A percentile compares a stretch with the other conserved stretches of the same genome.
Evolutionary conservation across 2,113 vertebrate genomes (phyloP).

Genomic region (Cairina moschata): DNA sequence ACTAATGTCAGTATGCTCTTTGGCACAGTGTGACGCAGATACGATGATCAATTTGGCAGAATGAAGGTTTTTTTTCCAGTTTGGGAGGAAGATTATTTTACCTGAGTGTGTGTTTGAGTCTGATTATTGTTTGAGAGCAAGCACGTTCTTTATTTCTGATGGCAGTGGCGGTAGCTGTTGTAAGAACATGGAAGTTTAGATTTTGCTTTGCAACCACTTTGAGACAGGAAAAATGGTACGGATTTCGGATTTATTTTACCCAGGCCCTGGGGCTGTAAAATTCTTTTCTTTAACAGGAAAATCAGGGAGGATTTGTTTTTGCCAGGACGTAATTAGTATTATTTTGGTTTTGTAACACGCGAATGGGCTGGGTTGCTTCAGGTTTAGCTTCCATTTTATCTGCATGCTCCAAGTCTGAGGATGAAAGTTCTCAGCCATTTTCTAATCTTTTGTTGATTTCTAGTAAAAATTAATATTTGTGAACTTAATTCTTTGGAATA

Average conservation of each 20-base stretch:
- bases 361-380: background rate
- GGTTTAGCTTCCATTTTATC: background rate
- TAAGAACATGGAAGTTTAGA: background rate
- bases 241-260: background rate
- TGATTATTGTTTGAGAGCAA: background rate
- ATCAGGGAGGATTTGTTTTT: slow-evolving; percentile 14
- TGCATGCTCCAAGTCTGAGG: background rate
- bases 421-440: background rate
- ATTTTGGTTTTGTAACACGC: background rate
- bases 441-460: background rate
- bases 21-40: background rate
- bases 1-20: background rate
- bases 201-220: background rate
- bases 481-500: background rate
- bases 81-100: background rate
- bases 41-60: background rate
- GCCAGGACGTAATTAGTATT: background rate
- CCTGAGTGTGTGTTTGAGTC: background rate
- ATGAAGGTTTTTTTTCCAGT: background rate
- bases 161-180: background rate
- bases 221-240: background rate
- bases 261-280: background rate
- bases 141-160: background rate
- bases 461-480: background rate
- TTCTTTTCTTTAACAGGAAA: background rate